Evolutionary conservation across 2,113 vertebrate genomes (phyloP).

Genomic region (Egretta garzetta): DNA sequence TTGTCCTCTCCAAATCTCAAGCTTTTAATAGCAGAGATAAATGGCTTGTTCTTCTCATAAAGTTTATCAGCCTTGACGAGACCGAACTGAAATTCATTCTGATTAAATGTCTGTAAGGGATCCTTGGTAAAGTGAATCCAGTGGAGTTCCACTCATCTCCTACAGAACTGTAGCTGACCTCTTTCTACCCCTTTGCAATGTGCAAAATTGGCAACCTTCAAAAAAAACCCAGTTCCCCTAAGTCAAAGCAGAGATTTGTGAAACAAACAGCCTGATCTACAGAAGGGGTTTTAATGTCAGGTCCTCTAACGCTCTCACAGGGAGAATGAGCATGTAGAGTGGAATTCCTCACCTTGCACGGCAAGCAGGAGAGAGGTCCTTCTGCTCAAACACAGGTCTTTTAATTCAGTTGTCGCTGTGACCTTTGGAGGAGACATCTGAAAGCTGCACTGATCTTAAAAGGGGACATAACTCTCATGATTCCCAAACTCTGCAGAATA

Average conservation of each 20-base stretch:
- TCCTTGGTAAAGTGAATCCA: conserved; percentile 2
- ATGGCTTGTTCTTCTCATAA: conserved; percentile 1
- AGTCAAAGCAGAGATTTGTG: background rate
- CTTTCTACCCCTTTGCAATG: background rate
- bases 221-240: background rate
- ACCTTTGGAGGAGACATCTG: background rate
- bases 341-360: background rate
- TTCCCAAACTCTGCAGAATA: background rate
- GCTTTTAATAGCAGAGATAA: conserved; percentile 19
- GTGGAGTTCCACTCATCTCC: background rate
- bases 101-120: conserved; percentile 3
- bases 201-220: background rate
- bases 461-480: background rate
- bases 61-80: conserved; percentile 38
- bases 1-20: background rate
- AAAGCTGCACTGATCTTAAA: background rate
- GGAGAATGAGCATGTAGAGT: background rate
- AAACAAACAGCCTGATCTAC: background rate
- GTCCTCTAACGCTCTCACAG: background rate
- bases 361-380: background rate
- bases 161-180: conserved; percentile 12
- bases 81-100: conserved; percentile 27
- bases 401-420: background rate
- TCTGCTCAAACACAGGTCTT: background rate
- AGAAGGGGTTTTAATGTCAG: background rate